Base-by-base conservation (phyloP, 2,113 vertebrate genomes). In the Uria lomvia region DNA sequence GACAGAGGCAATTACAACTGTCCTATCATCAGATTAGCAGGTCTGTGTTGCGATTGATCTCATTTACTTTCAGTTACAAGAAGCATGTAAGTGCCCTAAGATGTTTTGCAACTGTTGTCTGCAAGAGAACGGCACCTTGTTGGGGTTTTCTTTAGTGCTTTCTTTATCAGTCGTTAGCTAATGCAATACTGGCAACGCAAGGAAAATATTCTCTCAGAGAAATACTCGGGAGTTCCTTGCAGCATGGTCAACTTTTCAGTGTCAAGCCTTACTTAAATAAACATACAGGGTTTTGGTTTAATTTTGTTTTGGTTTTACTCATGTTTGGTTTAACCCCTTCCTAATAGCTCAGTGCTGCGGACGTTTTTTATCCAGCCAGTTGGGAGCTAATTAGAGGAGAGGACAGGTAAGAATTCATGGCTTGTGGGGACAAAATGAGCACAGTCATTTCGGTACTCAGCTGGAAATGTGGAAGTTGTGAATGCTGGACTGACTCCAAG, bases 101-200 rank as follows among this genome's bases (percentile, higher is more conserved):
- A 16, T 55, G 34, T 49, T 73, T 88, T 86, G 56, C 71, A 67
- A 23, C 52, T 78, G 70, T 50, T 96, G 38, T 32, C 29, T 91
- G 38, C 40, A 92, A 79, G 90, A 95, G 70, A 71, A 65, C 29
- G 52, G 27, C 26, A 5, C 75, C 53, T 92, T 86, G 34, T 70
- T 68, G 50, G 36, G 23, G 52, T 81, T 30, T 65, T 88, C 68
- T 93, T 65, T 81, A 94, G 87, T 90, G 73, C 84, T 38, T 52
- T 30, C 67, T 91, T 94, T 73, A 27, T 85, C 80, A 34, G 58
- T 63, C 60, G 72, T 94, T 96, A 86, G 20, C n/a, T 91, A 96
- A 76, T 43, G 32, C 65, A 70, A 43, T 76, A 45, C 22, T 94
- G 15, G 56, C 67, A 88, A 66, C 60, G 18, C 73, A 82, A 47